Base-by-base conservation (phyloP, 2,888 invertebrate genomes). In the Gryllus longicercus region DNA sequence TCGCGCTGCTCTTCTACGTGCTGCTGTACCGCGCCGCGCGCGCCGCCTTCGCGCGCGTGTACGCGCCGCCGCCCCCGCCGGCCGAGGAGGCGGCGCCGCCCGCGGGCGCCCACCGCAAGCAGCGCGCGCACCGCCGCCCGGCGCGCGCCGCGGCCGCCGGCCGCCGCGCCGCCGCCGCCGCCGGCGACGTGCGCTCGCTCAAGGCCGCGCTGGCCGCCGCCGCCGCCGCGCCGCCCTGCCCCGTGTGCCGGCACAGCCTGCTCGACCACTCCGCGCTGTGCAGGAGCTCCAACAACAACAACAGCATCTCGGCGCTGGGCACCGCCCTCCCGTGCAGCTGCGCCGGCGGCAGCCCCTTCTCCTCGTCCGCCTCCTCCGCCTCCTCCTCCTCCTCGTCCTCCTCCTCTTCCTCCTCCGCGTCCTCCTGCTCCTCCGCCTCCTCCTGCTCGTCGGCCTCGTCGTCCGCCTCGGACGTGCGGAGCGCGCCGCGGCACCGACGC, bases 1-100 rank as follows among this genome's bases (percentile, higher is more conserved):
- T 92, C 82, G 92, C 95, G 5, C 85, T 93, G 38, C 88, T 92
- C 82, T 94, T 98, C 86, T 98, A 97, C 87, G 88, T 88, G 8
- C 85, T 89, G 2, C 85, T 82, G 11, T 81, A 82, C 79, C 79
- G 79, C 63, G 75, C 75, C 2, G 77, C 75, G 21, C 50, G 78
- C 25, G 74, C 51, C 18, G 50, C 81, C 10, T 78, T 63, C 86
- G 86, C 86, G 84, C 86, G 1, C 81, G 84, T 3, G 84, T 84
- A 74, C 83, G 83, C 78, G 82, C 86, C 21, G 18, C 14, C 76
- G 10, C 16, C n/a, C n/a, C n/a, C 18, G 21, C 16, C 5, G 16
- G 14, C n/a, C 10, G 76, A 23, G 23, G 23, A 84, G 98, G 99
- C 87, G 88, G 90, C 5, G 90, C 83, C 79, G 18, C 2, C 50